These are phyloP conservation scores for Portevinia maculata DNA, from an alignment of 2,888 invertebrate genomes.

Conservation along the genomic window DNA sequence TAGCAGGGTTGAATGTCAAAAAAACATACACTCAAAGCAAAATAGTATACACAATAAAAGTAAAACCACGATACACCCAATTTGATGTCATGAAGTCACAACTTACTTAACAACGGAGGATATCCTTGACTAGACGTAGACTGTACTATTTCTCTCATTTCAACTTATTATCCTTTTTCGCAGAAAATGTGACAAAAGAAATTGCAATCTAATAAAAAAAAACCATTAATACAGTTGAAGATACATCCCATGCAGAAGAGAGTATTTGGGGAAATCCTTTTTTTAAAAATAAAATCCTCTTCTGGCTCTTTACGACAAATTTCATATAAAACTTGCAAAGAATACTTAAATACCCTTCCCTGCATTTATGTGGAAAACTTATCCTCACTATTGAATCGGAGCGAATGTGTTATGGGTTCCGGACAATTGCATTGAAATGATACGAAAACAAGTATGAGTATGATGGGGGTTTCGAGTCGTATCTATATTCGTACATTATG, in stretches of 20 bases:
- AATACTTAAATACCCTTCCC: background rate
- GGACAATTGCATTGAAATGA: background rate
- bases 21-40: background rate
- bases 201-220: background rate
- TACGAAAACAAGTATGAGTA: too few species aligned
- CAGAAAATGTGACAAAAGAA: constrained; percentile 6
- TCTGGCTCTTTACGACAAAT: background rate
- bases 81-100: background rate
- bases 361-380: background rate
- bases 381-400: background rate
- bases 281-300: constrained; percentile 9
- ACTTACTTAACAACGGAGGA: background rate
- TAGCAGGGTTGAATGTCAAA: background rate
- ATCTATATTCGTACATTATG: too few species aligned
- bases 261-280: background rate
- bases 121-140: background rate
- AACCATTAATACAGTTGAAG: background rate
- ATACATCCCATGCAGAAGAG: background rate
- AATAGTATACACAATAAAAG: background rate
- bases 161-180: background rate
- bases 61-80: constrained; percentile 4
- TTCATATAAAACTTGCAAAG: constrained; percentile 1
- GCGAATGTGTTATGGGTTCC: background rate
- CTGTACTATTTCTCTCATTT: background rate
- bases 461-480: background rate